Evolutionary conservation across 2,113 vertebrate genomes (phyloP), one percentile per base, ranked within the genome.

Genomic region (Bufo gargarizans): DNA sequence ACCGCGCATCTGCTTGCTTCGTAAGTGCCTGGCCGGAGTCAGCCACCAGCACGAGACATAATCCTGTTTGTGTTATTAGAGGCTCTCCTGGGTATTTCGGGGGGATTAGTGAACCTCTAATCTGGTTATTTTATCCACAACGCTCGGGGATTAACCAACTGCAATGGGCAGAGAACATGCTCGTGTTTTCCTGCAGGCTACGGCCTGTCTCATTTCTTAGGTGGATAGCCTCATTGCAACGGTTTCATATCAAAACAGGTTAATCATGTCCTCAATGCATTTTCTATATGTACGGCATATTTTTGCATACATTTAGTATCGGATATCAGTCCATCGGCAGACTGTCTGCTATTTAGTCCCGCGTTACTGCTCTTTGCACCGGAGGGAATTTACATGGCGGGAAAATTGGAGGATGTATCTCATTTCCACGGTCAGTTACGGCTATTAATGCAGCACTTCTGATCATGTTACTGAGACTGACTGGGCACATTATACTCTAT

Each of bases 61-160:
- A 88, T 88, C 80, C 86, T 83, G 78, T 82, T 88, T 88, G 80
- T 63, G 56, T 77, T 83, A 82, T 88, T 88, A 88, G 69, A 49
- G 80, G 56, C 45, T 83, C 86, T 88, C 86, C 67, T 74, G 86
- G 77, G 86, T 72, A 81, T 81, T 80, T 80, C 33, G 22, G 86
- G 58, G 49, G 77, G 80, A 88, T 83, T 82, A 88, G 86, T 76
- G 14, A 43, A 50, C 45, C 45, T 53, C 86, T 88, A 88, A 88
- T 88, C 86, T 83, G 71, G 67, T 88, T 88, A 83, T 82, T 76
- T n/a, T 61, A 83, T 83, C 43, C 79, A 83, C 86, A 82, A 72
- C 45, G 22, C 53, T 63, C 20, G 22, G 59, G 79, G 71, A 76
- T 83, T 88, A 83, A 77, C 55, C 63, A 69, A 3, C 55, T 47